These are phyloP conservation scores for Dinothrombium tinctorium DNA, from an alignment of 1,140 invertebrate genomes.

Conservation along the genomic window DNA sequence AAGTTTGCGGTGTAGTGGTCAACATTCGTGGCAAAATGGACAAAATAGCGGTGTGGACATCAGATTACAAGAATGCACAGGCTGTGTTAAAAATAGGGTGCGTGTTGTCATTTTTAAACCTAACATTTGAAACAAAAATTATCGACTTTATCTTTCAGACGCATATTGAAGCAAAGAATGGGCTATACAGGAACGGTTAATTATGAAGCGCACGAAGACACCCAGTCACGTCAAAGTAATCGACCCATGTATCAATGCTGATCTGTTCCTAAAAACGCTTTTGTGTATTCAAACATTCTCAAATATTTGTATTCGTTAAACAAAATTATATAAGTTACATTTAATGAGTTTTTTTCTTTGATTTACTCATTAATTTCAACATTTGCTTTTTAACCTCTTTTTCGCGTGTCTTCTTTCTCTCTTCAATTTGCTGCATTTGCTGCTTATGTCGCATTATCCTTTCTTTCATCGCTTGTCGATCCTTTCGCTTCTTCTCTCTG, in stretches of 20 bases:
- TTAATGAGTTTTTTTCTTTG: constrained; percentile 19
- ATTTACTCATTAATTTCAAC: constrained; percentile 47
- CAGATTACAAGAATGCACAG: constrained; percentile 2
- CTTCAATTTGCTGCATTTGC: constrained; percentile 34
- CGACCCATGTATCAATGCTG: no score
- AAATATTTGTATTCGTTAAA: no score
- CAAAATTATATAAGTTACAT: no score
- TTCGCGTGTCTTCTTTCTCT: constrained; percentile 39
- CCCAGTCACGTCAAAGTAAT: no score
- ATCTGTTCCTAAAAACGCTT: no score
- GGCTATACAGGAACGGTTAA: not conserved
- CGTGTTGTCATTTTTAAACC: not conserved
- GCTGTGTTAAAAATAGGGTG: constrained; percentile 10
- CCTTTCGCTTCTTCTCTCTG: constrained; percentile 28
- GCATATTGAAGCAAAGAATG: constrained; percentile 5
- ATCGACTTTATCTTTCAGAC: constrained; percentile 3
- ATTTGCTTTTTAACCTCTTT: constrained; percentile 59
- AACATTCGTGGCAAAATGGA: constrained; percentile 4
- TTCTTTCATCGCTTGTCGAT: constrained; percentile 32
- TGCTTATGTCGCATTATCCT: constrained; percentile 38
- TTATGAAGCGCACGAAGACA: constrained; percentile 9
- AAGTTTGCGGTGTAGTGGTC: constrained; percentile 12
- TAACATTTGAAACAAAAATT: not conserved
- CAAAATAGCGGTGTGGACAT: constrained; percentile 11
- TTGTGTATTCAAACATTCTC: no score